Percentiles rank a stretch among this genome's conserved stretches.
phyloP scores from a whole-genome alignment of 1,140 invertebrate genomes.

The Pseudoatta argentina region DNA sequence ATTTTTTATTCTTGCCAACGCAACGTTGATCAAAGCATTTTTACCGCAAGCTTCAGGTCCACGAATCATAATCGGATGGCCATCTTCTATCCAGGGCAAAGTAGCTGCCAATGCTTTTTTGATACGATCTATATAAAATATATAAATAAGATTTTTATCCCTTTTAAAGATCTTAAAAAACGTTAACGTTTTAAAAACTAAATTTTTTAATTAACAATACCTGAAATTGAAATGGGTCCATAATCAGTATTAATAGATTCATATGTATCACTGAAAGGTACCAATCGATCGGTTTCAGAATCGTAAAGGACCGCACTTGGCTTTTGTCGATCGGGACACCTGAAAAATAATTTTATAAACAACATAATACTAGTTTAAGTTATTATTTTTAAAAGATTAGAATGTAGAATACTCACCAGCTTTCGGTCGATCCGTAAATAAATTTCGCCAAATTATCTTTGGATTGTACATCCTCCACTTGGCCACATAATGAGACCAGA shows the following conservation, averaged over 20 bases:
- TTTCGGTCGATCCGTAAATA: constrained; percentile 81
- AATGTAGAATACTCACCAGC: constrained; percentile 71
- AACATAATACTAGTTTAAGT: neutral
- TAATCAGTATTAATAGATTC: constrained; percentile 74
- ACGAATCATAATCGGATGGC: constrained; percentile 80
- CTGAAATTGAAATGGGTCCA: constrained; percentile 79
- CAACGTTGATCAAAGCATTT: constrained; percentile 78
- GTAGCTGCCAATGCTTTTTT: constrained; percentile 78
- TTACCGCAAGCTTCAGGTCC: constrained; percentile 82
- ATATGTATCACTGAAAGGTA: constrained; percentile 73
- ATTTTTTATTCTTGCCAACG: constrained; percentile 77
- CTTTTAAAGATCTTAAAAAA: neutral
- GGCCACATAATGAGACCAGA: constrained; percentile 78
- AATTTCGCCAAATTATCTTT: constrained; percentile 78
- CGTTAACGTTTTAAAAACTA: neutral
- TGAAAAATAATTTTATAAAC: constrained; percentile 55
- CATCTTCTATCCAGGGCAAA: constrained; percentile 81
- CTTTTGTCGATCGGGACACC: constrained; percentile 83
- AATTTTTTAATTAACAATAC: constrained; percentile 65
- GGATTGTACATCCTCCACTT: constrained; percentile 74
- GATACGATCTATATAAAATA: constrained; percentile 71
- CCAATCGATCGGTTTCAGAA: constrained; percentile 78
- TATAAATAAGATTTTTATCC: neutral
- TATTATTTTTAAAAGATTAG: neutral
- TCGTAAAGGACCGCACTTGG: constrained; percentile 82